Conservation (phyloP, 2,113 vertebrate genomes). For the Fulmarus glacialis region DNA sequence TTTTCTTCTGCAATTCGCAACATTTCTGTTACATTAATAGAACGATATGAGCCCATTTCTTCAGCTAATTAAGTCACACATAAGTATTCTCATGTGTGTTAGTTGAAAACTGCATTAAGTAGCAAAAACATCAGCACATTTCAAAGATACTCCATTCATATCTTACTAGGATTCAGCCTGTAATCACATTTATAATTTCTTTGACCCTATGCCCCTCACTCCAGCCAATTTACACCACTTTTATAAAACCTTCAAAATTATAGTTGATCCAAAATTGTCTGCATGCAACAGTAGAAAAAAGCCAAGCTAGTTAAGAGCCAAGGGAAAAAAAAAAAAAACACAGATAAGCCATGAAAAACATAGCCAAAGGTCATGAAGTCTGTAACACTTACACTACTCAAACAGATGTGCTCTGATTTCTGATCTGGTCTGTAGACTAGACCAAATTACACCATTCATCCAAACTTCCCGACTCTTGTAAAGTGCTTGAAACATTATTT, state of each 20-base stretch:
- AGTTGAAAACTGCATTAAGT: background rate
- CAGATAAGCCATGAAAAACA: background rate
- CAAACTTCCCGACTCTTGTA: background rate
- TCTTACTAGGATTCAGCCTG: background rate
- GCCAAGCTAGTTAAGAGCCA: background rate
- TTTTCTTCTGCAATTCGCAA: background rate
- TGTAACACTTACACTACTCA: background rate
- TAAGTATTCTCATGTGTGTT: background rate
- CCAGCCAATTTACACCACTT: background rate
- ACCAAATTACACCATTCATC: background rate
- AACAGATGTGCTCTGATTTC: background rate
- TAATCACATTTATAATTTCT: background rate
- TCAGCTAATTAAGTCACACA: background rate
- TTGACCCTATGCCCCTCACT: background rate
- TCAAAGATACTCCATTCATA: background rate
- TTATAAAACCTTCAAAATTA: background rate
- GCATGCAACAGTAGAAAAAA: background rate
- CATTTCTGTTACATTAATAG: background rate
- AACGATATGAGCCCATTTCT: background rate
- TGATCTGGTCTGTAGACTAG: background rate
- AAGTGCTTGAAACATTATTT: background rate
- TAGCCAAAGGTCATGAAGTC: background rate
- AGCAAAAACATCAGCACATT: background rate
- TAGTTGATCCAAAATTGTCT: background rate
- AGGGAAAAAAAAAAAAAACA: background rate